These are phyloP conservation scores for Perizoma flavofasciatum DNA, from an alignment of 2,888 invertebrate species.

Conservation along the genomic window DNA sequence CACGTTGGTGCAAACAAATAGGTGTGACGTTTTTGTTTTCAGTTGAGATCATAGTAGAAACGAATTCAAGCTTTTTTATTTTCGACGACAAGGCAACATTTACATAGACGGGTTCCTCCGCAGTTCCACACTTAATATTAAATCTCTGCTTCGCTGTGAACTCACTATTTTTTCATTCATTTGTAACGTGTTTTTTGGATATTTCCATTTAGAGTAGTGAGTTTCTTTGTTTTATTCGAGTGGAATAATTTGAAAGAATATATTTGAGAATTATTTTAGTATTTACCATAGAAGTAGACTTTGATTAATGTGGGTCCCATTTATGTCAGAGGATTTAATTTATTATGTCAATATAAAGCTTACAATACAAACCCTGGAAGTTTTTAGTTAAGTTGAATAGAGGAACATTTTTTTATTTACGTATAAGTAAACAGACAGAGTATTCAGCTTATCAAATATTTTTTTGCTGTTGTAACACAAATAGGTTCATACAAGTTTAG, in stretches of 20 bases:
- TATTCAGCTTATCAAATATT: too few species aligned
- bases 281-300: slow-evolving; percentile 32
- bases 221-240: slow-evolving; percentile 55
- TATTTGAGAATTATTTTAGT: slow-evolving; percentile 57
- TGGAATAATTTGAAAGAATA: slow-evolving; percentile 59
- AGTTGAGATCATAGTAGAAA: slow-evolving; percentile 22
- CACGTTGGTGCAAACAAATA: neutral
- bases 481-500: neutral
- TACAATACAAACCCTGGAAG: too few species aligned
- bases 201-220: slow-evolving; percentile 46
- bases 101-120: slow-evolving; percentile 39
- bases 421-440: too few species aligned
- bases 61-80: slow-evolving; percentile 28
- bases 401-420: too few species aligned
- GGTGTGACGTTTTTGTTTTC: neutral
- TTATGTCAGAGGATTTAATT: neutral
- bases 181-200: slow-evolving; percentile 49
- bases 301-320: slow-evolving; percentile 15
- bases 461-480: too few species aligned
- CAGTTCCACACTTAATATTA: slow-evolving; percentile 44
- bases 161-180: slow-evolving; percentile 43
- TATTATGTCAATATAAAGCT: neutral
- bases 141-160: slow-evolving; percentile 42
- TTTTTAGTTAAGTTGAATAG: too few species aligned
- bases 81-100: slow-evolving; percentile 32